A percentile compares a stretch with the other conserved stretches of the same genome.
phyloP scores from a whole-genome alignment of 2,888 invertebrate genomes.

The Orthonevra nobilis region DNA sequence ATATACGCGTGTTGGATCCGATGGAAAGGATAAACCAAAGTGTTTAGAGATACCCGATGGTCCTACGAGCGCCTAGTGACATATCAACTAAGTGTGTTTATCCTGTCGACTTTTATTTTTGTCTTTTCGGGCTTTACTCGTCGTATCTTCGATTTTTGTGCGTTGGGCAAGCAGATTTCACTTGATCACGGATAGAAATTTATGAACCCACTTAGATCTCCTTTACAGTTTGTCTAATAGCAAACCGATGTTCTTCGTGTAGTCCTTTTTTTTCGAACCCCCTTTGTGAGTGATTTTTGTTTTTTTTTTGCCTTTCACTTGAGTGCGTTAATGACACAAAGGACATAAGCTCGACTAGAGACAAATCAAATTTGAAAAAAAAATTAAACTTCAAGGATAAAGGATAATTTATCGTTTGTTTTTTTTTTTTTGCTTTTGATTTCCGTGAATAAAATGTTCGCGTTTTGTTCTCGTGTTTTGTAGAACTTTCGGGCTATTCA shows the following conservation, averaged over 20 bases:
- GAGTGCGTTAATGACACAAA: neutral
- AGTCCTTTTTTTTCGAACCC: neutral
- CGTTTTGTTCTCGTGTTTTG: too few species aligned
- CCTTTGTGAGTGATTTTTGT: neutral
- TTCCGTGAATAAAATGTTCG: too few species aligned
- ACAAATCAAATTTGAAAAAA: conserved; percentile 1
- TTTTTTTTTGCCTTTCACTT: neutral
- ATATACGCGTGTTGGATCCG: conserved; percentile 34
- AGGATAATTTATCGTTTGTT: too few species aligned
- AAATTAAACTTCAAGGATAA: too few species aligned
- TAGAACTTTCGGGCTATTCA: too few species aligned
- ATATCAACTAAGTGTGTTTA: conserved; percentile 27
- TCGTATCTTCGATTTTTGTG: neutral
- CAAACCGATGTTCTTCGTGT: conserved; percentile 29
- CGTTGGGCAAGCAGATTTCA: conserved; percentile 32
- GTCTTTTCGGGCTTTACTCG: neutral
- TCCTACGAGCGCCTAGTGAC: neutral
- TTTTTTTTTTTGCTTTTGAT: too few species aligned
- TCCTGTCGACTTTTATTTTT: conserved; percentile 5
- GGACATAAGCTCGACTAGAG: neutral
- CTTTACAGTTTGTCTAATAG: conserved; percentile 20
- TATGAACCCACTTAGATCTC: conserved; percentile 9
- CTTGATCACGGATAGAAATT: conserved; percentile 37
- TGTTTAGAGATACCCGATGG: conserved; percentile 10
- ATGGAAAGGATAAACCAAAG: conserved; percentile 10